Evolutionary conservation across 2,113 vertebrate genomes (phyloP).

Genomic region (Syngnathus typhle): DNA sequence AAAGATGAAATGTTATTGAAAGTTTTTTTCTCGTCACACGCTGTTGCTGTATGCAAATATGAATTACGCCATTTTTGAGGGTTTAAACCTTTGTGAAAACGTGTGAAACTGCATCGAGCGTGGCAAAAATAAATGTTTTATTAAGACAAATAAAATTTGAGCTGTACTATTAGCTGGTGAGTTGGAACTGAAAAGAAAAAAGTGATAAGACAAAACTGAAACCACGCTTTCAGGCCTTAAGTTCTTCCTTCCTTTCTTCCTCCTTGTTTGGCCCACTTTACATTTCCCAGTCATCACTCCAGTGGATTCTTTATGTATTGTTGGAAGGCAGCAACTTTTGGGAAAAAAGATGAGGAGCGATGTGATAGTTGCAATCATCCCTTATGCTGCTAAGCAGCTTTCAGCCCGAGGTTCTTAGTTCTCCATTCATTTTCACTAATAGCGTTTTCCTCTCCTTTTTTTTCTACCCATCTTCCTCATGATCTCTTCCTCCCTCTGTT

Average conservation of each 20-base stretch:
- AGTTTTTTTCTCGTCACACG: too few relatives aligned
- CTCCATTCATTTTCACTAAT: conserved; percentile 49
- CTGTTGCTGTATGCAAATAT: too few relatives aligned
- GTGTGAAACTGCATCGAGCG: too few relatives aligned
- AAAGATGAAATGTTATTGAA: too few relatives aligned
- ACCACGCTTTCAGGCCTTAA: conserved; percentile 29
- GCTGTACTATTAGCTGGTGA: background rate
- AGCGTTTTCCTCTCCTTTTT: conserved; percentile 34
- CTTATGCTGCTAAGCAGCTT: conserved; percentile 45
- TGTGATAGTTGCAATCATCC: conserved; percentile 46
- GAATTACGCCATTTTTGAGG: too few relatives aligned
- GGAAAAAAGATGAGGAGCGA: conserved; percentile 28
- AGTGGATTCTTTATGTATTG: conserved; percentile 26
- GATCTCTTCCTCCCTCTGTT: conserved; percentile 33
- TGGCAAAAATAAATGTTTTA: too few relatives aligned
- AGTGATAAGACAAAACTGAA: conserved; percentile 23
- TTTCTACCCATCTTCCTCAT: conserved; percentile 27
- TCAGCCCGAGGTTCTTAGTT: conserved; percentile 46
- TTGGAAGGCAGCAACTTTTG: conserved; percentile 25
- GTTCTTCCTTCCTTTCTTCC: background rate
- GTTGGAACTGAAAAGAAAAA: background rate
- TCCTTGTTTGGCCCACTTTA: conserved; percentile 38
- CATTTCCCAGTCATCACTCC: conserved; percentile 22
- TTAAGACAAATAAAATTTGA: background rate
- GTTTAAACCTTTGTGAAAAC: too few relatives aligned